Evolutionary conservation across 2,113 vertebrate genomes (phyloP), one percentile per base, ranked within the genome.

Genomic region (Oreotrochilus melanogaster): DNA sequence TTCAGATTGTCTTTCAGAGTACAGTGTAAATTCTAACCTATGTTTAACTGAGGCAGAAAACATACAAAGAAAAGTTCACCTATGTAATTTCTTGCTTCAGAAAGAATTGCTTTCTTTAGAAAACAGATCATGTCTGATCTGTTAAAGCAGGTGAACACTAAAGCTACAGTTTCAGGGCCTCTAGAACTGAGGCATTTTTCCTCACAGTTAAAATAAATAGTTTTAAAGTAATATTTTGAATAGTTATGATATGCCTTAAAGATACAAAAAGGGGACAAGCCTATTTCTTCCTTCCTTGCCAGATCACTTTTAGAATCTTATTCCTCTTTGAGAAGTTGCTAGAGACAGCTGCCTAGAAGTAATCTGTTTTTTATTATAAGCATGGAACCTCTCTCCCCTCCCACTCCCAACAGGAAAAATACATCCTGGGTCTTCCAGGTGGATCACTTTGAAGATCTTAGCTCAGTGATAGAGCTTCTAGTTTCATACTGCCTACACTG

Each of bases 361-460:
- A 88, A 79, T 78, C 78, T 76, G 75, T 1, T 73, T 93, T 76
- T 86, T 43, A 80, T 86, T 88, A 64, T 43, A 87, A 78, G 88
- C 65, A 56, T 47, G 22, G 72, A 92, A 62, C 31, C 37, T 91
- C 48, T 89, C 73, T 94, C 69, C 56, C 60, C 33, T 84, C 73
- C 73, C 74, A 83, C 64, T 15, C 28, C 8, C 51, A 93, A 90
- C 82, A 95, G 71, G 89, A 96, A 95, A 88, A 96, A 89, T 88
- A 60, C 3, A 27, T 79, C 6, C 33, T 82, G 58, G 4, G 64
- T 71, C 64, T 89, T 92, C 71, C 67, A 94, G 75, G 17, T 35
- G 43, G 75, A 89, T 87, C 57, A 47, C 71, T 84, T 86, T 66
- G 73, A 78, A 92, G 89, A 95, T 86, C 31, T n/a, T 31, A 62